Evolutionary conservation across 2,113 vertebrate species (phyloP).

Genomic region (Sardina pilchardus): DNA sequence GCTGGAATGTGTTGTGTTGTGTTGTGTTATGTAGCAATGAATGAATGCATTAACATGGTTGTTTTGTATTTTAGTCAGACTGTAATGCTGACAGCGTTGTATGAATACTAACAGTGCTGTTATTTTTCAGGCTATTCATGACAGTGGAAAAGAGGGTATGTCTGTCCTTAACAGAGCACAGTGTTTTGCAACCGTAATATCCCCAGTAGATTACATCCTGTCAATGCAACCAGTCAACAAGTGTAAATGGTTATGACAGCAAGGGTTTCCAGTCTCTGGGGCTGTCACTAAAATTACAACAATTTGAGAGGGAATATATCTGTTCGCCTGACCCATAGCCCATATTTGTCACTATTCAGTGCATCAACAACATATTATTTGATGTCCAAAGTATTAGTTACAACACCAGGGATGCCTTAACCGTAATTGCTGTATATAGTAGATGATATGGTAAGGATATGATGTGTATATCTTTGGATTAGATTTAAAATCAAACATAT

Average conservation of each 20-base stretch:
- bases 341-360: not conserved
- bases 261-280: not conserved
- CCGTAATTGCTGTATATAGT: not conserved
- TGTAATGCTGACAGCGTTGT: not conserved
- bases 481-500: not conserved
- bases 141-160: constrained; percentile 80
- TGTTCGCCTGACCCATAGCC: not conserved
- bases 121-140: constrained; percentile 76
- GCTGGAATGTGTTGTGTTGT: not conserved
- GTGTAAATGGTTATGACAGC: not conserved
- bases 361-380: not conserved
- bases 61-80: not conserved
- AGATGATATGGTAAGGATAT: too few species aligned
- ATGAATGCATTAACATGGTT: not conserved
- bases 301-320: not conserved
- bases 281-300: not conserved
- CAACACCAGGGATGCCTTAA: not conserved
- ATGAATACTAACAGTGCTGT: not conserved
- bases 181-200: not conserved
- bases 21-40: not conserved
- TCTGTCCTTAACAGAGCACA: not conserved
- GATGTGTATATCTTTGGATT: too few species aligned
- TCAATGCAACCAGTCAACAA: not conserved
- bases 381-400: not conserved
- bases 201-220: not conserved